Evolutionary conservation across 2,888 invertebrate genomes (phyloP), one percentile per base, ranked within the genome.

Genomic region (Agonopterix heracliana): DNA sequence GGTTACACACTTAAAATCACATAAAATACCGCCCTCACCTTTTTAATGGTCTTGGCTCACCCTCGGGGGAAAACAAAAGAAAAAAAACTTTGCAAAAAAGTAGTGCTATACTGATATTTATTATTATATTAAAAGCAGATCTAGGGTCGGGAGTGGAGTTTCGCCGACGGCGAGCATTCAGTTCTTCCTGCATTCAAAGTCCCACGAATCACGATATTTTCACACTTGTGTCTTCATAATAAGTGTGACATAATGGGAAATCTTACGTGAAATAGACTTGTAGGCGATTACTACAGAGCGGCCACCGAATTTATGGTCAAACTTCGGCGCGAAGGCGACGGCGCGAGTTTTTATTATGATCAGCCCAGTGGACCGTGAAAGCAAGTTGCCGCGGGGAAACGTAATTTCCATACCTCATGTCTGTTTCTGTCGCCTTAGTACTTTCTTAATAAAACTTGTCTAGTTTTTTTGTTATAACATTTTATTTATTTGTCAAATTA

Each of bases 321-420:
- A 89, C 84, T 89, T 89, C 72, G 67, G 77, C 66, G 77, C 64
- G 77, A 73, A 85, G 82, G 89, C 87, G 89, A 85, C 86, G 85
- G 86, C 81, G 81, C 82, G 86, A 78, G 83, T 89, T 89, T 89
- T 89, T 89, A 89, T 89, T 89, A 89, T 89, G 88, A 89, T 89
- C 89, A 89, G 81, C 71, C 67, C 89, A 89, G 87, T 89, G 89
- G 89, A 86, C 89, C 81, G 89, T 87, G 89, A 89, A 89, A 88
- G 85, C 84, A 86, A 85, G 84, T 79, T 80, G 84, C 80, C 74
- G 76, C 75, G 78, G 85, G 82, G 82, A 78, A 75, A 74, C 64
- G 81, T 81, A 75, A 87, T 87, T 87, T 85, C 81, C 88, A 87
- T 88, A 86, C 83, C 83, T 86, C 85, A 82, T 84, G 82, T 78